phyloP scores from a whole-genome alignment of 2,797 vertebrate genomes.

The Moxostoma hubbsi region DNA sequence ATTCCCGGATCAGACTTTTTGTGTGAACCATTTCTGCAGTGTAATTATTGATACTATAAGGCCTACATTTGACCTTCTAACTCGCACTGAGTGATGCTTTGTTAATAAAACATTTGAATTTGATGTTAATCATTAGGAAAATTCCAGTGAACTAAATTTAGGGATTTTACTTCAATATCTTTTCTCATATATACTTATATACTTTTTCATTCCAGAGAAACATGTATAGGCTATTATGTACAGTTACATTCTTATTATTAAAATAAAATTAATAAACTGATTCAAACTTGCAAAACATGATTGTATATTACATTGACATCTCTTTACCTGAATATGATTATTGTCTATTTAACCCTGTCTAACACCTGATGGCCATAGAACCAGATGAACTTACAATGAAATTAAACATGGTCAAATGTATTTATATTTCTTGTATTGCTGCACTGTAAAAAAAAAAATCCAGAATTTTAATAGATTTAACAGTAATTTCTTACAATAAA shows the following conservation, averaged over 20 bases:
- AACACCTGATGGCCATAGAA: conserved; percentile 47
- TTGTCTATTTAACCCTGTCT: neutral
- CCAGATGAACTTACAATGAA: neutral
- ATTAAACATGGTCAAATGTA: no score
- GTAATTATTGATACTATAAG: neutral
- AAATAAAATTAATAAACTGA: neutral
- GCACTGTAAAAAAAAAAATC: no score
- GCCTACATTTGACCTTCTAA: neutral
- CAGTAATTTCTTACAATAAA: no score
- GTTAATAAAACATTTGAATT: neutral
- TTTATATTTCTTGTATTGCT: no score
- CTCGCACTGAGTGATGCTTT: neutral
- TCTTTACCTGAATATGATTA: neutral
- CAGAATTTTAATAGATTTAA: no score
- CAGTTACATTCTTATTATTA: neutral
- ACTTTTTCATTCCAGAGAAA: no score
- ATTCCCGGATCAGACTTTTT: neutral
- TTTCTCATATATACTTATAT: no score
- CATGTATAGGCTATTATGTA: neutral
- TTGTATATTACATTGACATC: neutral
- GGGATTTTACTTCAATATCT: no score
- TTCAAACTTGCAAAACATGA: neutral
- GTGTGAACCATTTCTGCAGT: neutral
- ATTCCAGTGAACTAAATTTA: neutral
- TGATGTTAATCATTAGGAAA: neutral